Base-by-base conservation (phyloP, 2,797 vertebrate species). In the Choloepus didactylus region DNA sequence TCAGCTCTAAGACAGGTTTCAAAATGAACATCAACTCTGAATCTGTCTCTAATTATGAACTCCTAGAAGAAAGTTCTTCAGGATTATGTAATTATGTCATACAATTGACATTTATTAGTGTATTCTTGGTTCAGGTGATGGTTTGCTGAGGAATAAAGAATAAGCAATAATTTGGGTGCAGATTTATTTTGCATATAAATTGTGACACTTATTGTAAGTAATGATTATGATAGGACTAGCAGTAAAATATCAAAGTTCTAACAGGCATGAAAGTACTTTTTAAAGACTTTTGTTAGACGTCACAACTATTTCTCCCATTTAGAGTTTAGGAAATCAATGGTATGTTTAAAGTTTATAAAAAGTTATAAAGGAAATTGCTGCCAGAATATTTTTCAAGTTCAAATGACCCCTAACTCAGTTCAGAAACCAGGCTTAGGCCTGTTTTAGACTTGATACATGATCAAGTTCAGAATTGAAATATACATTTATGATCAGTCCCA, bases 21-120 rank as follows among this genome's bases (percentile, higher is more conserved):
- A 88, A 87, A 93, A 91, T 67, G 84, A 94, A 54, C 75, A 82
- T 94, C 66, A 85, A 62, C 46, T 84, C 66, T 91, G 66, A 89
- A 35, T 84, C 76, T 96, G 25, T 75, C n/a, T 83, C 59, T 95
- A 84, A 90, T 93, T 89, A 82, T 77, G 85, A 89, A 89, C 27
- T 92, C 69, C 44, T 77, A 76, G 66, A 91, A 91, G 76, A 56
- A 70, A 88, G 31, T n/a, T 6, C 46, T 49, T 14, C 70, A 87
- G 38, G n/a, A 76, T 84, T 86, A 11, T 69, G 29, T 94, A 86
- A 93, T 91, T 83, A 62, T 62, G 49, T 85, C 83, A 69, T 81
- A 49, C 49, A 83, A 10, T 25, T 95, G 93, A 67, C 93, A 84
- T 91, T 90, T 75, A 80, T 90, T 79, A 86, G 90, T 67, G 29